phyloP scores from a whole-genome alignment of 1,140 invertebrate species.

The Calosoma granatense region DNA sequence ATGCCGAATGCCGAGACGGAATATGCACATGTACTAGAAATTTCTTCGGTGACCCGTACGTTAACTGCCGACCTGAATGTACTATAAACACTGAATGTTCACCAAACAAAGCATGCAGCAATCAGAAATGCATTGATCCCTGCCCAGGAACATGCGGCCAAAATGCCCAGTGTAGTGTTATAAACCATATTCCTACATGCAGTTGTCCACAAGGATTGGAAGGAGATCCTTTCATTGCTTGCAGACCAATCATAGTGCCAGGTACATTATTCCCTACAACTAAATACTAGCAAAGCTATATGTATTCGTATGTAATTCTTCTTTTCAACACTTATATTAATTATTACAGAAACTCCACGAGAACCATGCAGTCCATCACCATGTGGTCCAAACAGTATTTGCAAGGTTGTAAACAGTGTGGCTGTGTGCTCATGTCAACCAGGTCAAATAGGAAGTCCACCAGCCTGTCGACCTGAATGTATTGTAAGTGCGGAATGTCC shows the following conservation, averaged over 20 bases:
- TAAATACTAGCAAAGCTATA: no score
- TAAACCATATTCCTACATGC: conserved; percentile 47
- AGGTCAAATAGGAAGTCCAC: conserved; percentile 60
- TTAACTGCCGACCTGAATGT: conserved; percentile 56
- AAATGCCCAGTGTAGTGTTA: conserved; percentile 49
- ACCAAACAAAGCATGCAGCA: conserved; percentile 48
- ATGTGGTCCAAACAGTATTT: conserved; percentile 57
- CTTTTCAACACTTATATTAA: no score
- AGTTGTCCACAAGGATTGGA: conserved; percentile 45
- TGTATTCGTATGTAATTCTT: no score
- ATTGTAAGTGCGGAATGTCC: conserved; percentile 61
- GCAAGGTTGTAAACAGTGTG: conserved; percentile 56
- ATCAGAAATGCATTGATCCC: conserved; percentile 55
- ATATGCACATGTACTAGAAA: conserved; percentile 58
- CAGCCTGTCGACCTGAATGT: conserved; percentile 61
- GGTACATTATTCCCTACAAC: no score
- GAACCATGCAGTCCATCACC: conserved; percentile 42
- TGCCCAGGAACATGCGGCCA: conserved; percentile 53
- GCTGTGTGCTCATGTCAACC: conserved; percentile 60
- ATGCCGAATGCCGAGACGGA: conserved; percentile 57
- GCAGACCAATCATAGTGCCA: conserved; percentile 36
- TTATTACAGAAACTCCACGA: not conserved
- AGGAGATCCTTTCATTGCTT: conserved; percentile 48
- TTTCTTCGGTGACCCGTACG: conserved; percentile 64
- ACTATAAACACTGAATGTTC: conserved; percentile 53